phyloP scores from a whole-genome alignment of 1,140 invertebrate genomes.

The Zaprionus vittiger region DNA sequence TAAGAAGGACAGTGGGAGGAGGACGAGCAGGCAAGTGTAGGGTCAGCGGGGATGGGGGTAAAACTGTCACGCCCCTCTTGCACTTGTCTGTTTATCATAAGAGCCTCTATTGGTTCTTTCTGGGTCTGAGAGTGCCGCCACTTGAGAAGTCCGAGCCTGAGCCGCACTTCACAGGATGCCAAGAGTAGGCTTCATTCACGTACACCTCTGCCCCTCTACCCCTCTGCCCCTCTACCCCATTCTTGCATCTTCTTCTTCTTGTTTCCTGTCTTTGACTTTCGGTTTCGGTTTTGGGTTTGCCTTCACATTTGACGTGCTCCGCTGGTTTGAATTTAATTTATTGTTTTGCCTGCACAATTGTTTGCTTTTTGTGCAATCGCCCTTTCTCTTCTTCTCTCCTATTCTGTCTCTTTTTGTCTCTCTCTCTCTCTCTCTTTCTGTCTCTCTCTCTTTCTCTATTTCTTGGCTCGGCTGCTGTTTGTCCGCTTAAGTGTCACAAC shows the following conservation, averaged over 20 bases:
- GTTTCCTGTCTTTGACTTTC: not conserved
- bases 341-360: conserved; percentile 65
- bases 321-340: conserved; percentile 77
- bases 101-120: conserved; percentile 62
- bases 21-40: not conserved
- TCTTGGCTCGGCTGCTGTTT: conserved; percentile 28
- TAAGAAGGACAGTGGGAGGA: not conserved
- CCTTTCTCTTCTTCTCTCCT: not conserved
- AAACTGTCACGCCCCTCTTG: conserved; percentile 38
- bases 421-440: not conserved
- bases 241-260: not conserved
- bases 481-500: conserved; percentile 69
- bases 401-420: not conserved
- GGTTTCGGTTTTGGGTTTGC: conserved; percentile 22
- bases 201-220: not conserved
- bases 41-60: not conserved
- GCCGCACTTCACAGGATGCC: not conserved
- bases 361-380: conserved; percentile 21
- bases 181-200: not conserved
- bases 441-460: not conserved
- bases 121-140: conserved; percentile 49
- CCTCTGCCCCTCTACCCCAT: not conserved
- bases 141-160: conserved; percentile 44
- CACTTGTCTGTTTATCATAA: conserved; percentile 77
- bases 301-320: conserved; percentile 65